These are phyloP conservation scores for Acrobasis repandana DNA, from an alignment of 2,888 invertebrate genomes.

Conservation along the genomic window DNA sequence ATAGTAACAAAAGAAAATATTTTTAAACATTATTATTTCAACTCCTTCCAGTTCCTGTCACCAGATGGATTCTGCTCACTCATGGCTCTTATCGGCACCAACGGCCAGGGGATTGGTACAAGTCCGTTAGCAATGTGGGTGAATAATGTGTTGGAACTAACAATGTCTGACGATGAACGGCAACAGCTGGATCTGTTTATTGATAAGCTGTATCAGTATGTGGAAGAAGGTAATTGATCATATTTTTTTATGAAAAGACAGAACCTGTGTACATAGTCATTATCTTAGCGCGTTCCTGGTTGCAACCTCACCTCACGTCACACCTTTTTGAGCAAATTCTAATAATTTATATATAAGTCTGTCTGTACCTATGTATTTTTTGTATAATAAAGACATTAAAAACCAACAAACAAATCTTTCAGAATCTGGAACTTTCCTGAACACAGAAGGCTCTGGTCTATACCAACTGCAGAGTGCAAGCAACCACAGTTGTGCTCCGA, in stretches of 20 bases:
- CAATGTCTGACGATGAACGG: conserved; percentile 86
- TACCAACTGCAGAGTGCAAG: conserved; percentile 93
- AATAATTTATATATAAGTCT: no score
- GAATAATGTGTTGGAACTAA: conserved; percentile 86
- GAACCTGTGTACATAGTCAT: no score
- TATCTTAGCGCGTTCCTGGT: no score
- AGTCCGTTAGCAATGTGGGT: conserved; percentile 95
- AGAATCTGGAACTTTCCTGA: conserved; percentile 90
- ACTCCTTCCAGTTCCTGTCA: conserved; percentile 83
- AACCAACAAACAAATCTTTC: conserved; percentile 31
- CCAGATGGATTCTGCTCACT: conserved; percentile 90
- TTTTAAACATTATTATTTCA: not conserved
- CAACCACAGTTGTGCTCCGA: conserved; percentile 96
- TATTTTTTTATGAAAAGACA: not conserved
- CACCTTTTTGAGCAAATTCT: no score
- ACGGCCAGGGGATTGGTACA: conserved; percentile 97
- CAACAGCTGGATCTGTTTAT: conserved; percentile 88
- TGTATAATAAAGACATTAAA: no score
- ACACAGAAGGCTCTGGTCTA: conserved; percentile 96
- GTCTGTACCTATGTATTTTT: no score
- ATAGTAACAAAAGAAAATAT: no score
- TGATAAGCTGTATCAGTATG: conserved; percentile 90
- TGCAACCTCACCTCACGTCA: no score
- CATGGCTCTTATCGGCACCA: conserved; percentile 91
- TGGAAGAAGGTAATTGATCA: conserved; percentile 87